Percentiles rank a stretch among this genome's conserved stretches.
phyloP scores from a whole-genome alignment of 2,113 vertebrate species.

The Todiramphus saurophagus region DNA sequence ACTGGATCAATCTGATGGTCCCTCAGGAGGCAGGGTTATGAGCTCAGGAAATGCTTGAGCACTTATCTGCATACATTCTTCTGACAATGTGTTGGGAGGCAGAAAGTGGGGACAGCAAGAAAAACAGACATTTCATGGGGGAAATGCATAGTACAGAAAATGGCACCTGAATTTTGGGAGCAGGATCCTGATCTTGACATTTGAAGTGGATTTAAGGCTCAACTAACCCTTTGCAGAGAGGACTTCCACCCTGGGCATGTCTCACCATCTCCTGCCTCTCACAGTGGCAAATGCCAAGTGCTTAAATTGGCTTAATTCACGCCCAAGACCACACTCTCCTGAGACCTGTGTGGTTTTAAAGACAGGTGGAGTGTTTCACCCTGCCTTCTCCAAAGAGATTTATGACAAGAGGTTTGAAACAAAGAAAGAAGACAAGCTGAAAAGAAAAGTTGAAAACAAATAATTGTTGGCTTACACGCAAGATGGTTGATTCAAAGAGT shows the following conservation, averaged over 20 bases:
- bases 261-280: not conserved
- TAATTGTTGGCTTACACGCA: not conserved
- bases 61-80: not conserved
- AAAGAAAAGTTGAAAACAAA: not conserved
- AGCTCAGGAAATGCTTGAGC: conserved; percentile 41
- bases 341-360: not conserved
- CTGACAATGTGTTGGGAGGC: not conserved
- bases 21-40: not conserved
- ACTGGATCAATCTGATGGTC: not conserved
- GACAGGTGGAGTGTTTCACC: not conserved
- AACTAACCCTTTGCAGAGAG: not conserved
- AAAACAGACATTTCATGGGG: not conserved
- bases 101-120: not conserved
- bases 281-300: rapidly evolving
- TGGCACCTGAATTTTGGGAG: not conserved
- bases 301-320: not conserved
- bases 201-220: not conserved
- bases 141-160: not conserved
- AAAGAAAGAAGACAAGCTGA: not conserved
- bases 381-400: not conserved
- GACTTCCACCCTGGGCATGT: not conserved
- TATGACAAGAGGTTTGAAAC: not conserved
- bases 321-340: rapidly evolving
- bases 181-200: not conserved
- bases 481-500: not conserved